Conservation (phyloP, 2,888 invertebrate genomes). For the Byasa hedistus region DNA sequence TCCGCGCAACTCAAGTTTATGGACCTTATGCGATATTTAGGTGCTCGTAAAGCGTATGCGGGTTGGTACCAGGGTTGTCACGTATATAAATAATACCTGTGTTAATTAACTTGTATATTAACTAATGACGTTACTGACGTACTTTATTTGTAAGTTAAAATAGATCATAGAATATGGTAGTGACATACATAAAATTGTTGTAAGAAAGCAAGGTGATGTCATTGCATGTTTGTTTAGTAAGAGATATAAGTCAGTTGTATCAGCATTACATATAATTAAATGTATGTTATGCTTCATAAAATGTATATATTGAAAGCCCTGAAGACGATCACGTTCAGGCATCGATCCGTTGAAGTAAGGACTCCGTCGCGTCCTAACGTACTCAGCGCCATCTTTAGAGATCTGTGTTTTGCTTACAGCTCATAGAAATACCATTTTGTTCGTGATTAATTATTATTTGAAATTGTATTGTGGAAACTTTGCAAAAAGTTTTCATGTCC, state of each 20-base stretch:
- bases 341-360: conserved; percentile 39
- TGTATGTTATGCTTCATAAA: background rate
- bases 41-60: conserved; percentile 34
- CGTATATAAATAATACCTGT: background rate
- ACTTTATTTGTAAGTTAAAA: too few relatives aligned
- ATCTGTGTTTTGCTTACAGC: background rate
- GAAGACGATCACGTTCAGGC: conserved; percentile 32
- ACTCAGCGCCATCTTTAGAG: conserved; percentile 19
- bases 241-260: background rate
- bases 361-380: conserved; percentile 19
- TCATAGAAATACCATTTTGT: background rate
- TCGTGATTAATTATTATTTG: background rate
- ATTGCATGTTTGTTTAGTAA: background rate
- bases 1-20: conserved; percentile 23
- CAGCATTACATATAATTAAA: background rate
- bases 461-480: too few relatives aligned
- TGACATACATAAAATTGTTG: too few relatives aligned
- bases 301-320: conserved; percentile 10
- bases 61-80: conserved; percentile 26
- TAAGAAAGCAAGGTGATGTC: too few relatives aligned
- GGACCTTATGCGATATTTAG: conserved; percentile 33
- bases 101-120: too few relatives aligned
- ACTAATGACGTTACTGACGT: too few relatives aligned
- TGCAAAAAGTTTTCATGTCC: too few relatives aligned
- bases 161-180: too few relatives aligned